Evolutionary conservation across 2,113 vertebrate species (phyloP).

Genomic region (Pelodiscus sinensis): DNA sequence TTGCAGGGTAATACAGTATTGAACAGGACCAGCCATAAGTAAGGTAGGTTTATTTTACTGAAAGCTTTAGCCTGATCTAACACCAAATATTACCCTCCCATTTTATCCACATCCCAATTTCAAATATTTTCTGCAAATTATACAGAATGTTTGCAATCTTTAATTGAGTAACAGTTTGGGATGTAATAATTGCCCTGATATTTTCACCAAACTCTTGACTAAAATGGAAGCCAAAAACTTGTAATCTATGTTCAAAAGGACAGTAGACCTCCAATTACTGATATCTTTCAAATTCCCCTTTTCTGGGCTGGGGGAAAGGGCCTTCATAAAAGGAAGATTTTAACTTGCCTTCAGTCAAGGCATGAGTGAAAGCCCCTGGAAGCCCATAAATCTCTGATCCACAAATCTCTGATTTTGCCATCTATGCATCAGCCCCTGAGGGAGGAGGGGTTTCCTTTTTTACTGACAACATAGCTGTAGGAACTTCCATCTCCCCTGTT

Average conservation of each 20-base stretch:
- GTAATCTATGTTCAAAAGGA: not conserved
- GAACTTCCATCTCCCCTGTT: conserved; percentile 8
- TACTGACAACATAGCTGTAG: not conserved
- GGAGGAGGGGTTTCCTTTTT: not conserved
- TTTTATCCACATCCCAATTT: not conserved
- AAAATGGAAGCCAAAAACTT: conserved; percentile 21
- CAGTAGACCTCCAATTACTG: not conserved
- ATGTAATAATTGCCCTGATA: not conserved
- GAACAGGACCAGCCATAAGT: not conserved
- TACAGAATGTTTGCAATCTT: not conserved
- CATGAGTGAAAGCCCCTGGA: conserved; percentile 15
- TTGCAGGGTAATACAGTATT: not conserved
- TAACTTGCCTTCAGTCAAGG: not conserved
- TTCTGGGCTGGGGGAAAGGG: not conserved
- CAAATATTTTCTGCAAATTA: conserved; percentile 2
- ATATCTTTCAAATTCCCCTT: not conserved
- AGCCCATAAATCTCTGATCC: not conserved
- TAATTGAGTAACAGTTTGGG: not conserved
- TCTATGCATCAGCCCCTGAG: not conserved
- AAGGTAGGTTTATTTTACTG: not conserved
- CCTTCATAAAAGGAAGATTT: not conserved
- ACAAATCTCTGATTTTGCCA: not conserved
- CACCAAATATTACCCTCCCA: not conserved
- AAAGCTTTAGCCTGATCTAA: not conserved
- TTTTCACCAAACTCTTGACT: not conserved